Conservation (phyloP, 2,113 vertebrate genomes). For the Semnopithecus entellus region DNA sequence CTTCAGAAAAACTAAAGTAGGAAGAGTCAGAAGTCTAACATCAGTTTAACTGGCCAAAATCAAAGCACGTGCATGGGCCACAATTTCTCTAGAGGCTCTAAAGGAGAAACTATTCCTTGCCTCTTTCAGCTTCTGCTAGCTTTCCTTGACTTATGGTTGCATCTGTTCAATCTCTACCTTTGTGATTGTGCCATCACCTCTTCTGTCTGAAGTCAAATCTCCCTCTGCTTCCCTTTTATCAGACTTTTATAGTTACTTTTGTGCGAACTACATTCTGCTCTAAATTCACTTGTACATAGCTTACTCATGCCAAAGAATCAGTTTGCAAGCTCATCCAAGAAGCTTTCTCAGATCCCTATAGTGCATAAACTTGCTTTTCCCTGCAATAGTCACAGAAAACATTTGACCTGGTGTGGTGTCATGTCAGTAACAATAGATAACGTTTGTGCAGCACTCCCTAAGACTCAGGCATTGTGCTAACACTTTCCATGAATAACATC, state of each 20-base stretch:
- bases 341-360: background rate
- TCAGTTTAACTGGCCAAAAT: background rate
- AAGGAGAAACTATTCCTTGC: background rate
- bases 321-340: conserved; percentile 30
- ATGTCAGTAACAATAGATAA: no score
- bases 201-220: background rate
- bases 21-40: background rate
- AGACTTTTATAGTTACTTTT: background rate
- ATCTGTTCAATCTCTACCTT: background rate
- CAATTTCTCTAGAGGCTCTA: background rate
- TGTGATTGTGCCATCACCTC: background rate
- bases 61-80: background rate
- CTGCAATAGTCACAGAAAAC: background rate
- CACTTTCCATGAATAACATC: background rate
- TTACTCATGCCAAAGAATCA: background rate
- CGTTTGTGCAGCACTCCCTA: background rate
- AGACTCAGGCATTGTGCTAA: background rate
- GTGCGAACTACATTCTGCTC: background rate
- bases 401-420: background rate
- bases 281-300: background rate
- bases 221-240: background rate
- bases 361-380: background rate
- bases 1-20: background rate
- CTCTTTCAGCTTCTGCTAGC: background rate
- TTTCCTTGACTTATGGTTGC: background rate